A percentile compares a stretch with the other conserved stretches of the same genome.
These are phyloP conservation scores for Dicyrtoma fusca DNA, from an alignment of 2,888 invertebrate genomes.

Conservation along the genomic window DNA sequence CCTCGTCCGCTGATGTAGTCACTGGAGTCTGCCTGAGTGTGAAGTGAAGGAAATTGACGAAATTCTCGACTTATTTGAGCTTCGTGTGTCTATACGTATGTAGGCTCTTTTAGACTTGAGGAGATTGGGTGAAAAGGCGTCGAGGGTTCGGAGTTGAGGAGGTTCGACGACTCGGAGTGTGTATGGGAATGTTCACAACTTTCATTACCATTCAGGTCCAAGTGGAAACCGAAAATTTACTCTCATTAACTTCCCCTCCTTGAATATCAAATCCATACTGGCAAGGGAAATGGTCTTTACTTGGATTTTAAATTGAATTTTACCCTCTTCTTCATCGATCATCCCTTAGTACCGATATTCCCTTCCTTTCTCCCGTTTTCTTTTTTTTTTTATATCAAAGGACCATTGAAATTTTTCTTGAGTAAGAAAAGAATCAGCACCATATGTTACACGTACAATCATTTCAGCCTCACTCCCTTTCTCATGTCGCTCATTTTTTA, in stretches of 20 bases:
- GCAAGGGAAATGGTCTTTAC: slow-evolving; percentile 4
- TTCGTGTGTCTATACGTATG: too few relatives aligned
- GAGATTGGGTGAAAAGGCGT: too few relatives aligned
- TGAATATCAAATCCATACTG: slow-evolving; percentile 16
- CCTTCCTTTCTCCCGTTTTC: not conserved
- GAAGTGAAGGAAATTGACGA: too few relatives aligned
- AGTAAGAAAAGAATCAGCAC: not conserved
- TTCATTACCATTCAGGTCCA: slow-evolving; percentile 30
- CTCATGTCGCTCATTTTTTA: not conserved
- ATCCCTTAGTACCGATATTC: not conserved
- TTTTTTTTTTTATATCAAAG: not conserved
- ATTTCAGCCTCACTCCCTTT: not conserved
- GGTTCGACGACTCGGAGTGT: too few relatives aligned
- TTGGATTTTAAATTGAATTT: slow-evolving; percentile 32
- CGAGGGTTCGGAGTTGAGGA: too few relatives aligned
- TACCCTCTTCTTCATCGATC: slow-evolving; percentile 5
- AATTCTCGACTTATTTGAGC: too few relatives aligned
- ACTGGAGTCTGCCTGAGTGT: too few relatives aligned
- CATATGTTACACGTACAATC: too few relatives aligned
- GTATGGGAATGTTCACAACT: not conserved
- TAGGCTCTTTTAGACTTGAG: too few relatives aligned
- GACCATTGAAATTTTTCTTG: not conserved
- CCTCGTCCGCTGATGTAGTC: too few relatives aligned
- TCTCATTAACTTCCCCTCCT: slow-evolving; percentile 24
- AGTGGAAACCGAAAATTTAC: slow-evolving; percentile 22